phyloP scores from a whole-genome alignment of 2,888 invertebrate species.

The Ramazzottius varieornatus region DNA sequence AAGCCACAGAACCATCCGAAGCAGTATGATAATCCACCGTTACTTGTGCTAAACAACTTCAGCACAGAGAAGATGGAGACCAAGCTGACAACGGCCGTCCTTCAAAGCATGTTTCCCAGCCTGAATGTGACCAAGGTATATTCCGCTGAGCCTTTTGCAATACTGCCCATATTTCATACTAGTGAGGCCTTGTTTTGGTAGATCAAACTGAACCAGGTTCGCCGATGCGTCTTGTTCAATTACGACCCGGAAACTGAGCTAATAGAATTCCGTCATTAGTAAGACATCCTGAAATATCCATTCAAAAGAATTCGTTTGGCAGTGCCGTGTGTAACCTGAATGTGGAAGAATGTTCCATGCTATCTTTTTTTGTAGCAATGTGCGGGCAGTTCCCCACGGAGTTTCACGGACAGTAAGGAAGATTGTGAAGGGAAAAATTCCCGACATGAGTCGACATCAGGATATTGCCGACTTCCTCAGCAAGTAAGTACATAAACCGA shows the following conservation, averaged over 20 bases:
- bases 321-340: too few relatives aligned
- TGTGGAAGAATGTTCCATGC: background rate
- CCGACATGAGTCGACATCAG: conserved; percentile 23
- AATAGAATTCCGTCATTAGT: conserved; percentile 76
- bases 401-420: conserved; percentile 26
- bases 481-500: too few relatives aligned
- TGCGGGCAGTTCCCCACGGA: conserved; percentile 26
- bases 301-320: too few relatives aligned
- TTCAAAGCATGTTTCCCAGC: conserved; percentile 94
- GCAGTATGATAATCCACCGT: conserved; percentile 59
- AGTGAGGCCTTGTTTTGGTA: conserved; percentile 21
- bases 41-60: conserved; percentile 69
- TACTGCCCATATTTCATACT: conserved; percentile 5
- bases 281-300: too few relatives aligned
- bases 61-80: conserved; percentile 63
- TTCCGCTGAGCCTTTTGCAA: conserved; percentile 12
- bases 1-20: conserved; percentile 34
- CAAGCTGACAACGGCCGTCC: conserved; percentile 73
- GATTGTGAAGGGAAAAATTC: conserved; percentile 21
- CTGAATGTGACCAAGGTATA: conserved; percentile 68
- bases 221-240: conserved; percentile 65
- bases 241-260: conserved; percentile 55
- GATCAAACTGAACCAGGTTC: conserved; percentile 59
- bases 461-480: conserved; percentile 27
- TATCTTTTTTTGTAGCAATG: conserved; percentile 19